Base-by-base conservation (phyloP, 2,888 invertebrate species). In the Nymphalis urticae region DNA sequence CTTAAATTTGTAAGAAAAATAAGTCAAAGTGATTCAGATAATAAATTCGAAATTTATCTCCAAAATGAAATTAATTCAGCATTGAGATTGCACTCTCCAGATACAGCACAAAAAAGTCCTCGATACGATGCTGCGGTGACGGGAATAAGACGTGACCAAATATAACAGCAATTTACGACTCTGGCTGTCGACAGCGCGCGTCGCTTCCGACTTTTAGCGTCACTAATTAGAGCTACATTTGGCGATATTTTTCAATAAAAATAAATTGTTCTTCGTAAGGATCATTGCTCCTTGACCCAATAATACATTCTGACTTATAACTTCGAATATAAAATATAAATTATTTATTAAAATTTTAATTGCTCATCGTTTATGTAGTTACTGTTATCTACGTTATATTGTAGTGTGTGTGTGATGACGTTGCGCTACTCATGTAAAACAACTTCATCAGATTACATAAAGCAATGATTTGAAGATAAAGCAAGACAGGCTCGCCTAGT, bases 151-250 rank as follows among this genome's bases (percentile, higher is more conserved):
- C 24, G 13, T 19, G 58, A 42, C 47, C n/a, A 50, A n/a, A 53
- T 69, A 66, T 62, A 69, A 51, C 62, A 51, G 56, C 56, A 66
- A 62, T 69, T 69, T 62, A 65, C 21, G 65, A 56, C 61, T 13
- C 19, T 42, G 13, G n/a, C 1, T 42, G 66, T 19, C 59, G 66
- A 69, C 65, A 58, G 62, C n/a, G 62, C n/a, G 50, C 16, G 32
- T 48, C 51, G 27, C 62, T 65, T 66, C 62, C 65, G 64, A 16
- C 51, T 51, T 47, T 58, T 42, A 42, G n/a, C 32, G 32, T 32
- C 56, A 56, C 58, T 58, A 58, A 58, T 58, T 36, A 36, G 27
- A 42, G 19, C 58, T 13, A 19, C 19, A 42, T 58, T 58, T 58
- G 58, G 58, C 58, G 58, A 19, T 58, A 42, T 58, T 42, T 42